phyloP scores from a whole-genome alignment of 1,140 invertebrate genomes.

The Drosophila ogumai region DNA sequence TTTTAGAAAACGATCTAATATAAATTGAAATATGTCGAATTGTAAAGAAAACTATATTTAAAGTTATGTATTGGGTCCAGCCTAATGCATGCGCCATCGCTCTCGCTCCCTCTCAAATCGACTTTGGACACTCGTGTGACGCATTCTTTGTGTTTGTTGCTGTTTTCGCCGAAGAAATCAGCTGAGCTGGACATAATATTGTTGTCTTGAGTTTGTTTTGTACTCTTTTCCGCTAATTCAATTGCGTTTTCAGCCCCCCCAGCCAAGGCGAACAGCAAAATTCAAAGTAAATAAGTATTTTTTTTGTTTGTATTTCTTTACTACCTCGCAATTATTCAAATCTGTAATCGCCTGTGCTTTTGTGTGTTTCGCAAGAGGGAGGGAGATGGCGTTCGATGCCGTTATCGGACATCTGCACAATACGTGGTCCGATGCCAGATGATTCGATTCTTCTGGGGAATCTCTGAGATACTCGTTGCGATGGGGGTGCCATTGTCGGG shows the following conservation, averaged over 20 bases:
- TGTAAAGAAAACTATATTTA: background rate
- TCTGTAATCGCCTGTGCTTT: conserved; percentile 8
- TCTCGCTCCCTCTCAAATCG: conserved; percentile 10
- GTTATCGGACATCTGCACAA: conserved; percentile 43
- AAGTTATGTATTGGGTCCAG: conserved; percentile 3
- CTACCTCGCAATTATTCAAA: conserved; percentile 24
- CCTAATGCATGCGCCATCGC: background rate
- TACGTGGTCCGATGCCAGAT: conserved; percentile 44
- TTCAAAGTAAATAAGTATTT: conserved; percentile 6
- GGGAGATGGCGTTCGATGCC: background rate
- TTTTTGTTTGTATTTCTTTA: conserved; percentile 18
- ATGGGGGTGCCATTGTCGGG: conserved; percentile 52
- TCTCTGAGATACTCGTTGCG: conserved; percentile 6
- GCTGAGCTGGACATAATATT: conserved; percentile 47
- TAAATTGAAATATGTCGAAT: background rate
- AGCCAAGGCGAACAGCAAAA: conserved; percentile 6
- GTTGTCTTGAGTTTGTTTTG: conserved; percentile 24
- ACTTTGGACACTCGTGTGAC: conserved; percentile 42
- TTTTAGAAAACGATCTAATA: background rate
- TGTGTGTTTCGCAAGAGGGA: background rate
- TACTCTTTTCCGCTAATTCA: conserved; percentile 15
- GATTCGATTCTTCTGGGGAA: conserved; percentile 9
- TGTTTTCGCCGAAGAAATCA: conserved; percentile 28
- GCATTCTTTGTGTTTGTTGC: conserved; percentile 38
- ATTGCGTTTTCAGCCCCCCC: conserved; percentile 39